A percentile compares a stretch with the other conserved stretches of the same genome.
Conservation (phyloP, 2,888 invertebrate species). For the Oxystoma pomonae region DNA sequence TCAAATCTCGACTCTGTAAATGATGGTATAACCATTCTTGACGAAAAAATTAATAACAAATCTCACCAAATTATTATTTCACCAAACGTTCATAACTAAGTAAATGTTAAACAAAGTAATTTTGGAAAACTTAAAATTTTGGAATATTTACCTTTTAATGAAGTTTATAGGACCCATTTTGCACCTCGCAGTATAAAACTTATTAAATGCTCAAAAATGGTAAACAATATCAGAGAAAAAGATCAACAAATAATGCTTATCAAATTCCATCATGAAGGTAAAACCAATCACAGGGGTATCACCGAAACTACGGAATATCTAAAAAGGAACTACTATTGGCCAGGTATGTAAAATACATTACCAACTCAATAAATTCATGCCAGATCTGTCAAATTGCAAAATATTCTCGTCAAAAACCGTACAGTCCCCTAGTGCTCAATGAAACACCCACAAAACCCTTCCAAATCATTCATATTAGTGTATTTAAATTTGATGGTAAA, state of each 20-base stretch:
- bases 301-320: not conserved
- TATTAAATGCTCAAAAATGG: no score
- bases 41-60: no score
- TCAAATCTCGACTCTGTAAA: no score
- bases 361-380: conserved; percentile 5
- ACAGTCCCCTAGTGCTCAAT: not conserved
- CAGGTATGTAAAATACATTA: conserved; percentile 6
- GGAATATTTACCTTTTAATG: no score
- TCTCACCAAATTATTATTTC: no score
- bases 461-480: conserved; percentile 5
- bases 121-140: no score
- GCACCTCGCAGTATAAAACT: no score
- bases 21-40: no score
- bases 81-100: no score
- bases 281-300: conserved; percentile 11
- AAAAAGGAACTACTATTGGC: conserved; percentile 10
- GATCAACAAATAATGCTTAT: conserved; percentile 8
- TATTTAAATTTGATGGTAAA: not conserved
- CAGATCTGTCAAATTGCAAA: no score
- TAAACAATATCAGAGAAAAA: not conserved
- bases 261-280: conserved; percentile 5
- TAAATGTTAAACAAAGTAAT: no score
- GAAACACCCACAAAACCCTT: conserved; percentile 11
- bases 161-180: no score
- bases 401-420: not conserved